phyloP scores from a whole-genome alignment of 1,140 invertebrate species.

The Bombus ignitus region DNA sequence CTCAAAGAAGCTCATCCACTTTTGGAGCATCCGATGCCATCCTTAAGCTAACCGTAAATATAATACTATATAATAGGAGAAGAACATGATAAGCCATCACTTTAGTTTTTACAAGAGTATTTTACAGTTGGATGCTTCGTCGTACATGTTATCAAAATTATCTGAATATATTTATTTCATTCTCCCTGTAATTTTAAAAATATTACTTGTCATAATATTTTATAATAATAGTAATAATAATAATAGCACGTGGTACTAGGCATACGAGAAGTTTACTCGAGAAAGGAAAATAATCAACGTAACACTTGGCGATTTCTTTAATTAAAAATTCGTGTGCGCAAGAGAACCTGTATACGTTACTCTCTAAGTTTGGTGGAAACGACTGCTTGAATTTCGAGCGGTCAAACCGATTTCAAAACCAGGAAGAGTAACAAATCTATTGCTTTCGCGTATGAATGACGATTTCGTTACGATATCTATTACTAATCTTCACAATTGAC shows the following conservation, averaged over 20 bases:
- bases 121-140: no score
- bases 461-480: slow-evolving; percentile 5
- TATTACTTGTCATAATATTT: background rate
- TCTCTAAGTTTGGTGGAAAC: background rate
- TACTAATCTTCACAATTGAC: slow-evolving; percentile 29
- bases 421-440: background rate
- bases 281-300: background rate
- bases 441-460: background rate
- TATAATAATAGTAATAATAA: background rate
- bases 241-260: background rate
- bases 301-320: background rate
- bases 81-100: background rate
- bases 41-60: background rate
- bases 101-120: background rate
- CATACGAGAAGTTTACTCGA: background rate
- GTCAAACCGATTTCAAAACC: slow-evolving; percentile 3
- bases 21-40: slow-evolving; percentile 1
- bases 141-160: background rate
- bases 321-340: background rate
- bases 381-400: background rate
- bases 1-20: background rate
- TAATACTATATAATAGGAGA: background rate
- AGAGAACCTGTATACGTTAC: background rate
- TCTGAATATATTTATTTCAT: background rate
- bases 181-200: background rate